These are phyloP conservation scores for Polyommatus iphigenia DNA, from an alignment of 2,888 invertebrate genomes.

Conservation along the genomic window DNA sequence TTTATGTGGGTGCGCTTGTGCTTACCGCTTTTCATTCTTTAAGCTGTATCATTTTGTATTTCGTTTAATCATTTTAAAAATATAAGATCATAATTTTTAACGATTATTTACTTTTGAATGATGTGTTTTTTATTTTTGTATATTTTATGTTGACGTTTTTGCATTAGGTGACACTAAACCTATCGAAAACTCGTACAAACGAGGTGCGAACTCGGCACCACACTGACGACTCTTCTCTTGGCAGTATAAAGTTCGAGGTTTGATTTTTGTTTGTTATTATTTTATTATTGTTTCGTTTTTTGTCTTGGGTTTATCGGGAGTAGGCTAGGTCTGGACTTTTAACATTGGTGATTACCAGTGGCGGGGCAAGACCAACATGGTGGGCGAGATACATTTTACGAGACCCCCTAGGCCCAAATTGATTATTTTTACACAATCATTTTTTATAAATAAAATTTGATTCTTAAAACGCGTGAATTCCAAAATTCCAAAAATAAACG, in stretches of 20 bases:
- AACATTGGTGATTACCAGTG: not conserved
- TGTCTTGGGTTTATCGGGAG: not conserved
- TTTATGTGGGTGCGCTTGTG: not conserved
- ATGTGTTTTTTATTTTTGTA: conserved; percentile 34
- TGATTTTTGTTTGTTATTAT: conserved; percentile 45
- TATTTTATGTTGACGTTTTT: conserved; percentile 42
- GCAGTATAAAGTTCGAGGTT: conserved; percentile 86
- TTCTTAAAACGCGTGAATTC: no score
- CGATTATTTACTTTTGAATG: not conserved
- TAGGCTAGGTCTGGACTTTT: not conserved
- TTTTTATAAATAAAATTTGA: no score
- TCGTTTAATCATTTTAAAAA: not conserved
- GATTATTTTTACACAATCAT: no score
- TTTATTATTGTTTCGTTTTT: conserved; percentile 38
- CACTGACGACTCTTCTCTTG: conserved; percentile 85
- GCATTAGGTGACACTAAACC: conserved; percentile 65
- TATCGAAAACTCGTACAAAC: conserved; percentile 55
- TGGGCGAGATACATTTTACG: no score
- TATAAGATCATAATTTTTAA: not conserved
- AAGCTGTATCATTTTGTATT: not conserved
- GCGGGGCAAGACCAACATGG: no score
- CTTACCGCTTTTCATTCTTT: conserved; percentile 22
- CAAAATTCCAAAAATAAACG: no score
- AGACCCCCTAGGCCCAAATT: no score
- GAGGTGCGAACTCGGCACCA: conserved; percentile 80